A percentile compares a stretch with the other conserved stretches of the same genome.
These are phyloP conservation scores for Bothrops jararaca DNA, from an alignment of 2,113 vertebrate species.

Conservation along the genomic window DNA sequence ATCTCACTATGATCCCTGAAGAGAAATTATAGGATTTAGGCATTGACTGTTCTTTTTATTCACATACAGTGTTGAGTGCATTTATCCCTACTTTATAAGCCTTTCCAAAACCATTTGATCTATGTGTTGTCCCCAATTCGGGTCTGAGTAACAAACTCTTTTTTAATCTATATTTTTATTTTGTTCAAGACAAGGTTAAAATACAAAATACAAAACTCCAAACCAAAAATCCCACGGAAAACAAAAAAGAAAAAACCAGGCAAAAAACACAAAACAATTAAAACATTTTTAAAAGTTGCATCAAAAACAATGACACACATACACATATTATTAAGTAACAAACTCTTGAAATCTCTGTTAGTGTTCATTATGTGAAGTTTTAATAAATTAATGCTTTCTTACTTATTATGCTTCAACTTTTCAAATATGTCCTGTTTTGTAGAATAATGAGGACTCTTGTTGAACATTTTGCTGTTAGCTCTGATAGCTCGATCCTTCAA, in stretches of 20 bases:
- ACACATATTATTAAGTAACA: too few species aligned
- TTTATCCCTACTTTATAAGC: neutral
- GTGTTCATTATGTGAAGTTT: too few species aligned
- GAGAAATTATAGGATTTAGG: constrained; percentile 11
- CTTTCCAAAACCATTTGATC: neutral
- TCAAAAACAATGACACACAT: too few species aligned
- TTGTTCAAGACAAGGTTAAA: neutral
- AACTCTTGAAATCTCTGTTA: too few species aligned
- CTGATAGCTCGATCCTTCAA: neutral
- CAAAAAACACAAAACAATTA: too few species aligned
- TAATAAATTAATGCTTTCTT: too few species aligned
- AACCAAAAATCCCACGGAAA: neutral
- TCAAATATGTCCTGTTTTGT: too few species aligned
- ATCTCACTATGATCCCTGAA: constrained; percentile 19
- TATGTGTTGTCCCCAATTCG: neutral
- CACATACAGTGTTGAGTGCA: neutral
- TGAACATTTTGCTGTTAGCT: neutral
- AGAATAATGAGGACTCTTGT: neutral
- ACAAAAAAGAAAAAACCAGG: neutral
- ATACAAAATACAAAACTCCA: neutral
- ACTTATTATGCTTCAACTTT: too few species aligned
- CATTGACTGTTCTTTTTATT: neutral
- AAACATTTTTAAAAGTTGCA: too few species aligned
- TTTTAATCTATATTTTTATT: neutral
- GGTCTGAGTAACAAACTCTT: neutral